phyloP scores from a whole-genome alignment of 2,888 invertebrate species.

The Phengaris arion region DNA sequence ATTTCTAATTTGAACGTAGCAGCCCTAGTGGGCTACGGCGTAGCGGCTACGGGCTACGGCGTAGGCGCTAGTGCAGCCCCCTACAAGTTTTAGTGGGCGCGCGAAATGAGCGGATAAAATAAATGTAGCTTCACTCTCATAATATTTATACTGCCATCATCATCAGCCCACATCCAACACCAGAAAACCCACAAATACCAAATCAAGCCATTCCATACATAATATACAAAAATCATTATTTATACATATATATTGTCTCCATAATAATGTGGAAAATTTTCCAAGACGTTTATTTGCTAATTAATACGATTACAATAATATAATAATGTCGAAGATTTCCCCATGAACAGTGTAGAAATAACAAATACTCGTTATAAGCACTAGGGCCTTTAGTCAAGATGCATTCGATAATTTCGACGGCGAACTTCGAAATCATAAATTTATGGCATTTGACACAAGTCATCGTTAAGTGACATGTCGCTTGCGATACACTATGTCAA shows the following conservation, averaged over 20 bases:
- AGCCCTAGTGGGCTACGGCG: constrained; percentile 36
- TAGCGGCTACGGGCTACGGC: constrained; percentile 43
- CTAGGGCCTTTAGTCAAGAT: no score
- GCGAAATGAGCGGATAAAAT: constrained; percentile 78
- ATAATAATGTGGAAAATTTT: neutral
- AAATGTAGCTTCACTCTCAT: constrained; percentile 71
- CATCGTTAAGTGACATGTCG: no score
- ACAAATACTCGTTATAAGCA: neutral
- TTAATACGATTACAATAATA: constrained; percentile 13
- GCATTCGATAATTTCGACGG: no score
- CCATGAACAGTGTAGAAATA: neutral
- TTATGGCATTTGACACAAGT: no score
- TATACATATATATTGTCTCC: neutral
- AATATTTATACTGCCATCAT: constrained; percentile 35
- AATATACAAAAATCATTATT: no score
- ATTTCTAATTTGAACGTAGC: constrained; percentile 26
- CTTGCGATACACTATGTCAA: no score
- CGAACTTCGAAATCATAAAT: no score
- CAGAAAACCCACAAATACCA: no score
- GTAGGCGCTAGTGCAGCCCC: constrained; percentile 62
- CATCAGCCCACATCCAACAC: neutral
- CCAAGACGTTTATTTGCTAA: neutral
- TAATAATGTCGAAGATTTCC: neutral
- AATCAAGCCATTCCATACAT: no score
- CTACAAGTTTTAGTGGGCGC: constrained; percentile 77